Base-by-base conservation (phyloP, 2,113 vertebrate genomes). In the Pycnonotus jocosus region DNA sequence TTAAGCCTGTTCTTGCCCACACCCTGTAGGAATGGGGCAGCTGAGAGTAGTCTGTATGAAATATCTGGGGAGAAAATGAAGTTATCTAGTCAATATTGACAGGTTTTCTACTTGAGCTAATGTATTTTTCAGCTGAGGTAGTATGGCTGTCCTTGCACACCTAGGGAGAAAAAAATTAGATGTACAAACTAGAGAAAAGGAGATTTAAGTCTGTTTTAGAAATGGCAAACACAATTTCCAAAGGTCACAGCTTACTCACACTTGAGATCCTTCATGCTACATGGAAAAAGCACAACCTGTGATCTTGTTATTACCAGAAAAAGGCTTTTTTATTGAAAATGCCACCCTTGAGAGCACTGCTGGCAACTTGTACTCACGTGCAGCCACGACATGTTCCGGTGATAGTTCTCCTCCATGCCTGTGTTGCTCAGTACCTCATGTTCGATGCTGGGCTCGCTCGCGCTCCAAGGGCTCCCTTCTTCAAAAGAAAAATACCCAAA, bases 371-470 rank as follows among this genome's bases (percentile, higher is more conserved):
- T 96, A 98, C 99, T 96, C 97, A 99, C 99, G 7, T 99, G 99
- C 47, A 99, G 98, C 99, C 99, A 99, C 0, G 99, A 99, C 99
- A 99, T 99, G 97, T 99, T 99, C 76, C 98, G 98, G 74, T 99
- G 99, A 88, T 99, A 99, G 93, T 99, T 99, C 80, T 99, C 99
- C 95, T 99, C 99, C 0, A 96, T 80, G 81, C 99, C 98, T 33
- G 98, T 98, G 72, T 97, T 98, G 86, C 98, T 98, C 95, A 98
- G 98, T 61, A 99, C 99, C 92, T 99, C 99, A 3, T 99, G 99
- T 92, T 99, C 99, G 74, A 99, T 99, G 96, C 99, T 99, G 96
- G 99, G 99, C 42, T 99, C 99, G 2, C 99, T 99, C 47, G 99
- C 98, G 62, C 99, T 99, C 98, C 99, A 99, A 40, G 99, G 99